Evolutionary conservation across 2,113 vertebrate genomes (phyloP).

Genomic region (Albula glossodonta): DNA sequence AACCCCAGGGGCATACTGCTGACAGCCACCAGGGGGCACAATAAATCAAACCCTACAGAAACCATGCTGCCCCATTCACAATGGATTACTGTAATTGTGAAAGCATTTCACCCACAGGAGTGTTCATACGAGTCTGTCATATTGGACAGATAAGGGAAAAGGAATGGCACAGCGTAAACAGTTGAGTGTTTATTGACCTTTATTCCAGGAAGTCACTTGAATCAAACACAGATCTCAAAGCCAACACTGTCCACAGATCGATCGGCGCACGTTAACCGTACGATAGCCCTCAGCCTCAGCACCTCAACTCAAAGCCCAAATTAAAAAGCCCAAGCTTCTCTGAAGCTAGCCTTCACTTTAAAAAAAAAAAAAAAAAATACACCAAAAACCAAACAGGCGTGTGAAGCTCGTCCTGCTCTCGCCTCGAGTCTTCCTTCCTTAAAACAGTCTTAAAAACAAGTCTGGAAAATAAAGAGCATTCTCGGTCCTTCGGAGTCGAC

Average conservation of each 20-base stretch:
- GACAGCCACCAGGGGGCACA: no score
- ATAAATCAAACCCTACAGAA: no score
- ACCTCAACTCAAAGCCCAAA: constrained; percentile 42
- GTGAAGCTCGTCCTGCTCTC: constrained; percentile 51
- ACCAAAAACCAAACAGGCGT: constrained; percentile 56
- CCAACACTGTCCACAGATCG: no score
- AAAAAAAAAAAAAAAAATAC: constrained; percentile 41
- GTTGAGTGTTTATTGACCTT: constrained; percentile 14
- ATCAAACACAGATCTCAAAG: constrained; percentile 7
- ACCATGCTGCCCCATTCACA: no score
- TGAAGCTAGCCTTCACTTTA: constrained; percentile 72
- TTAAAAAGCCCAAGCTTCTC: constrained; percentile 65
- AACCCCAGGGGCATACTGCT: no score
- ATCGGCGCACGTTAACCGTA: neutral
- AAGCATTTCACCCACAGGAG: no score
- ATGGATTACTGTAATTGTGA: no score
- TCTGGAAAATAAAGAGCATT: constrained; percentile 36
- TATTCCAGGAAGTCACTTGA: constrained; percentile 23
- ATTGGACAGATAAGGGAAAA: no score
- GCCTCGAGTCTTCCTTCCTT: constrained; percentile 34
- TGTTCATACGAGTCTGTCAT: no score
- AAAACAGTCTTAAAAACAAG: constrained; percentile 43
- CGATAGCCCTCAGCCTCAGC: constrained; percentile 50
- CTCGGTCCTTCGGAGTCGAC: constrained; percentile 49
- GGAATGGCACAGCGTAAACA: neutral